Evolutionary conservation across 1,140 invertebrate species (phyloP), one percentile per base, ranked within the genome.

Genomic region (Diachasmimorpha longicaudata): DNA sequence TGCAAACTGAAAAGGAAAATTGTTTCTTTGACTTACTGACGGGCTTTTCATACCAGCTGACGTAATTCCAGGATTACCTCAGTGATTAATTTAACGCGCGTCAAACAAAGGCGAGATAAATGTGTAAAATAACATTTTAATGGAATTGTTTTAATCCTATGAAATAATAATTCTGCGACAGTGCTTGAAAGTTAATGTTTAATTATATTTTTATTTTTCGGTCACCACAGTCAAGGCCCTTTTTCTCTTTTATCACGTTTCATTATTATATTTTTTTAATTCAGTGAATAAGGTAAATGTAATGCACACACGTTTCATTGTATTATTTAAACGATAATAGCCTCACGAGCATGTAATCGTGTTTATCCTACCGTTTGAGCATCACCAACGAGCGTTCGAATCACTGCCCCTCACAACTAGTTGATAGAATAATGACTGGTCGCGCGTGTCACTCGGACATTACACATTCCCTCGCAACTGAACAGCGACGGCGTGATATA

Each of bases 21-120:
- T 63, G 58, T 63, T 63, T 63, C 58, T 63, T 63, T 63, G 58
- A 63, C 58, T 63, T 63, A 63, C 58, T 31, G 58, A 25, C 58
- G 58, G 21, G 21, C 19, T 63, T 23, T 31, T 63, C 21, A 25
- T 63, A 25, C 23, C 23, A 8, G 6, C 58, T 63, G 58, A 63
- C 21, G 58, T 63, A 63, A 63, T 63, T 63, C 58, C 21, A 1
- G 58, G 58, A 63, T 63, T 63, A 63, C 23, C 48, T 23, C 10
- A 13, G 23, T 23, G 58, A 63, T 63, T 63, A 63, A 63, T 31
- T 25, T 25, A 23, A 25, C 23, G 19, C 11, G 58, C 21, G 23
- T 63, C 23, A 23, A 63, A 63, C 23, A 25, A 55, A 55, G n/a
- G 19, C 48, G 19, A n/a, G 48, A 52, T 52, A 52, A 52, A 14